Percentiles rank a stretch among this genome's conserved stretches.
Evolutionary conservation across 2,797 vertebrate genomes (phyloP).

Genomic region (Sebastes flavidus): DNA sequence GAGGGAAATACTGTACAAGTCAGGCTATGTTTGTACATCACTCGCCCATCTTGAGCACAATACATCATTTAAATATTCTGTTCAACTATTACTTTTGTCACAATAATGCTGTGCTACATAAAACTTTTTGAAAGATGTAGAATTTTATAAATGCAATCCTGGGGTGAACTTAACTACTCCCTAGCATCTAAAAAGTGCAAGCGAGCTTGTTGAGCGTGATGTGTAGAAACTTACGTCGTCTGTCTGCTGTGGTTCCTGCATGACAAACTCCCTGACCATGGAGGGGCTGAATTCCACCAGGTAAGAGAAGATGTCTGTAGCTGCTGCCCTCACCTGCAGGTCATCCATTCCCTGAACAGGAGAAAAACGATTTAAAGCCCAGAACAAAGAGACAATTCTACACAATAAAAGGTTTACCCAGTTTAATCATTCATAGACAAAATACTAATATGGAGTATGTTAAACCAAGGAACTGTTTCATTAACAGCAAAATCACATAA

Average conservation of each 20-base stretch:
- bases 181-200: not conserved
- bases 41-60: not conserved
- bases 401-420: not conserved
- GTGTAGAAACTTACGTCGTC: constrained; percentile 86
- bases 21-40: not conserved
- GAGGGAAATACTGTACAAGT: not conserved
- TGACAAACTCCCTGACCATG: constrained; percentile 98
- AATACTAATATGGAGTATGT: not conserved
- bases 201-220: not conserved
- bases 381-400: not conserved
- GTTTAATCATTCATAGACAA: not conserved
- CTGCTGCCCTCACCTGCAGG: constrained; percentile 95
- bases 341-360: constrained; percentile 94
- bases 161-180: not conserved
- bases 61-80: not conserved
- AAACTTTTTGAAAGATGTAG: not conserved
- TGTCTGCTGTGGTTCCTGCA: constrained; percentile 98
- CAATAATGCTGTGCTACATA: not conserved
- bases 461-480: not conserved
- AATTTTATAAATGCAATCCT: not conserved
- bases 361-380: not conserved
- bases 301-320: constrained; percentile 99
- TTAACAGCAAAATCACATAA: not conserved
- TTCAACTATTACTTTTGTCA: not conserved
- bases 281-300: constrained; percentile 99